These are phyloP conservation scores for Papio anubis DNA, from an alignment of 2,113 vertebrate species.

Conservation along the genomic window DNA sequence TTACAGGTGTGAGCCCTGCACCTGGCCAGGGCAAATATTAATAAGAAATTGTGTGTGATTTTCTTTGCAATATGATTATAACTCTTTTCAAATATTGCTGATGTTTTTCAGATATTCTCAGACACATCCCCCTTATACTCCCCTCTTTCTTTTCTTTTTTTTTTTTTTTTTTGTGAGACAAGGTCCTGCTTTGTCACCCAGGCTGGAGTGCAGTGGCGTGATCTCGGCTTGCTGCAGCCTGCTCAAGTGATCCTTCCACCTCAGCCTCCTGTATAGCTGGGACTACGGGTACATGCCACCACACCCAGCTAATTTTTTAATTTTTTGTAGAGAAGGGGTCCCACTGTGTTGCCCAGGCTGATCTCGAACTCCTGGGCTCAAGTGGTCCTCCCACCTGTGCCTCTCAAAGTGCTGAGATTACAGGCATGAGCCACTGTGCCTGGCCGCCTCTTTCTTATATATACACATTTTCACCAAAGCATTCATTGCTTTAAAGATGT, in stretches of 20 bases:
- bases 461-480: neutral
- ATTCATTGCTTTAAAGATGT: neutral
- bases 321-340: neutral
- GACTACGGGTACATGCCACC: neutral
- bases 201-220: neutral
- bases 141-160: neutral
- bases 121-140: neutral
- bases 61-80: neutral
- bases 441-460: neutral
- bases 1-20: no score
- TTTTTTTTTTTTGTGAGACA: neutral
- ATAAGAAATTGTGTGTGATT: neutral
- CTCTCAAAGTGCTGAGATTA: neutral
- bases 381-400: neutral
- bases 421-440: neutral
- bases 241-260: neutral
- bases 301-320: neutral
- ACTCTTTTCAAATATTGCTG: neutral
- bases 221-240: neutral
- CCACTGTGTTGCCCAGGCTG: neutral
- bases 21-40: neutral
- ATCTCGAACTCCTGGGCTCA: neutral
- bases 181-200: neutral
- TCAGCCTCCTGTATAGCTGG: neutral
- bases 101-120: neutral